These are phyloP conservation scores for Oligia strigilis DNA, from an alignment of 2,888 invertebrate genomes.

Conservation along the genomic window DNA sequence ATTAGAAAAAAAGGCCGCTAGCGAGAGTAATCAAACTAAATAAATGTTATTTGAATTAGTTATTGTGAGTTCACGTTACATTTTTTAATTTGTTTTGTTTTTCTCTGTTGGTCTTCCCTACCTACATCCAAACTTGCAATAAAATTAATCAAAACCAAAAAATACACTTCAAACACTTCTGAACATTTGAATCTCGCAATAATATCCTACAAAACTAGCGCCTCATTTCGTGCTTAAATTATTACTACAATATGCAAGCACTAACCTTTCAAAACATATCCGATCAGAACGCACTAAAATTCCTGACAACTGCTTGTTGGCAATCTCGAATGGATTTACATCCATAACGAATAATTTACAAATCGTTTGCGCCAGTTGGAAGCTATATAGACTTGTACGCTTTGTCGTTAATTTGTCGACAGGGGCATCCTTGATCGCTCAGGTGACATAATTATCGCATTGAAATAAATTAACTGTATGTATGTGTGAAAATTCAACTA, in stretches of 20 bases:
- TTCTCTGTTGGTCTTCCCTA: not conserved
- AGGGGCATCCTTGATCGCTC: slow-evolving; percentile 10
- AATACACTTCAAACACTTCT: not conserved
- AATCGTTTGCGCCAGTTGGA: slow-evolving; percentile 25
- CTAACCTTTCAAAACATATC: not conserved
- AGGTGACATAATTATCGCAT: not conserved
- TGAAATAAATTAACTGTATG: not conserved
- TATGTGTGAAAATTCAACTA: not conserved
- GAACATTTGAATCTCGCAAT: not conserved
- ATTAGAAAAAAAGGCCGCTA: not conserved
- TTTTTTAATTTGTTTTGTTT: not conserved
- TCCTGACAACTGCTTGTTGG: not conserved
- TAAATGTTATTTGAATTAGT: not conserved
- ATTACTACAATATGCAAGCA: slow-evolving; percentile 6
- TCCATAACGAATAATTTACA: slow-evolving; percentile 26
- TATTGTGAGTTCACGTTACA: not conserved
- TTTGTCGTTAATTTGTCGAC: slow-evolving; percentile 37
- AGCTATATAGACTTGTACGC: not conserved
- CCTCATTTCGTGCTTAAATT: not conserved
- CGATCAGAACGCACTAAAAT: slow-evolving; percentile 19
- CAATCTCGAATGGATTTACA: slow-evolving; percentile 26
- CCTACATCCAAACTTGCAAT: not conserved
- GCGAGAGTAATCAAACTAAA: not conserved
- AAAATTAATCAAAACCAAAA: not conserved
- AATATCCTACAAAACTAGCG: not conserved